phyloP scores from a whole-genome alignment of 2,888 invertebrate genomes.

The Xestia c-nigrum region DNA sequence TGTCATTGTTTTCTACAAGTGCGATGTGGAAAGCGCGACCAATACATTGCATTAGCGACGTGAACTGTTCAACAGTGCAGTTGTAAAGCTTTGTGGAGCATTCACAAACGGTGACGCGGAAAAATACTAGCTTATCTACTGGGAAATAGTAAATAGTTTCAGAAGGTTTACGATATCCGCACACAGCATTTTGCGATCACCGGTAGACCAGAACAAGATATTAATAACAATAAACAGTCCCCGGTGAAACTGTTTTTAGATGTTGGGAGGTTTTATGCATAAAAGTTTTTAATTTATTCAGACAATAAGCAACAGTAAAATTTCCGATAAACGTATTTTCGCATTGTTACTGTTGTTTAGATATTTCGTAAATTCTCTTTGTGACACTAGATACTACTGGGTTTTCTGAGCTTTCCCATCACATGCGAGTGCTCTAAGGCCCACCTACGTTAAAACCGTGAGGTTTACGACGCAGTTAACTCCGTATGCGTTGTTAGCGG shows the following conservation, averaged over 20 bases:
- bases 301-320: neutral
- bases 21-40: slow-evolving; percentile 16
- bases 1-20: slow-evolving; percentile 10
- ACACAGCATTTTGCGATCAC: neutral
- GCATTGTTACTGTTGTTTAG: neutral
- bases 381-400: neutral
- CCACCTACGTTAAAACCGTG: slow-evolving; percentile 36
- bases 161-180: slow-evolving; percentile 15
- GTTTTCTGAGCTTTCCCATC: slow-evolving; percentile 13
- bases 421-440: neutral
- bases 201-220: neutral
- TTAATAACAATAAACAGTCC: neutral
- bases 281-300: neutral
- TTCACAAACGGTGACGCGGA: slow-evolving; percentile 10
- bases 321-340: neutral
- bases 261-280: neutral
- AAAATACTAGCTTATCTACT: slow-evolving; percentile 35
- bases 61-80: slow-evolving; percentile 11
- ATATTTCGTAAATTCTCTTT: neutral
- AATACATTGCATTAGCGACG: slow-evolving; percentile 26
- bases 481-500: slow-evolving; percentile 23
- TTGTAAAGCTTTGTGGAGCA: slow-evolving; percentile 15
- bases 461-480: slow-evolving; percentile 52
- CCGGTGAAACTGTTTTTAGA: neutral
- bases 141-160: neutral